Percentiles rank a stretch among this genome's conserved stretches.
These are phyloP conservation scores for Halcyon malimbica DNA, from an alignment of 2,113 vertebrate genomes.

Conservation along the genomic window DNA sequence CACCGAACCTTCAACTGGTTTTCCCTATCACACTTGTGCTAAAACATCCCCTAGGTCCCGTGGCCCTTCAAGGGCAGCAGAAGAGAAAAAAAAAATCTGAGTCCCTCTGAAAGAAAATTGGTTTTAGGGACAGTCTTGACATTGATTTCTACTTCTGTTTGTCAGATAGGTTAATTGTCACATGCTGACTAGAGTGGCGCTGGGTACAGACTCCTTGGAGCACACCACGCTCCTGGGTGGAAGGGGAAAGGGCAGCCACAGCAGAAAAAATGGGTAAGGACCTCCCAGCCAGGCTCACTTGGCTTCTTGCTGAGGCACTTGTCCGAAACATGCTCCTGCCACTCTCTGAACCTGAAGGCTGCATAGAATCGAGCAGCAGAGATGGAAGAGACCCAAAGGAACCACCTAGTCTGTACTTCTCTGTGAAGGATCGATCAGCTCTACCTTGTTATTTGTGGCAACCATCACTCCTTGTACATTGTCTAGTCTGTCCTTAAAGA, in stretches of 20 bases:
- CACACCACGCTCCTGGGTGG: background rate
- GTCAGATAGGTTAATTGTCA: background rate
- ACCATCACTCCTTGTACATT: background rate
- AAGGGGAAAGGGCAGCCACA: background rate
- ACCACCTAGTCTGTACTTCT: background rate
- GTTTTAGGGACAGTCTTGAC: background rate
- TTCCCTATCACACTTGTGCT: background rate
- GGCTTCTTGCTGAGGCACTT: background rate
- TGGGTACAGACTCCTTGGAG: background rate
- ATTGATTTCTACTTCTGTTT: background rate
- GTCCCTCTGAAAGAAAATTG: background rate
- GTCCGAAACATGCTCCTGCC: background rate
- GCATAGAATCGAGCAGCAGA: background rate
- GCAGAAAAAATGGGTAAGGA: background rate
- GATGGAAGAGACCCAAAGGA: slow-evolving; percentile 3
- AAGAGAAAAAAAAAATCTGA: background rate
- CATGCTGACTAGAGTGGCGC: background rate
- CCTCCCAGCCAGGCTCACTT: background rate
- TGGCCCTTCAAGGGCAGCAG: background rate
- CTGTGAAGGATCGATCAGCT: background rate
- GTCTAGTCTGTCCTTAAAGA: background rate
- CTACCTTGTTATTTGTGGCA: background rate
- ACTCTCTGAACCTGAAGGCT: background rate
- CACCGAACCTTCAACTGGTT: background rate
- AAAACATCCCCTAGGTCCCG: background rate